A percentile compares a stretch with the other conserved stretches of the same genome.
phyloP scores from a whole-genome alignment of 2,797 vertebrate genomes.

The Labroides dimidiatus region DNA sequence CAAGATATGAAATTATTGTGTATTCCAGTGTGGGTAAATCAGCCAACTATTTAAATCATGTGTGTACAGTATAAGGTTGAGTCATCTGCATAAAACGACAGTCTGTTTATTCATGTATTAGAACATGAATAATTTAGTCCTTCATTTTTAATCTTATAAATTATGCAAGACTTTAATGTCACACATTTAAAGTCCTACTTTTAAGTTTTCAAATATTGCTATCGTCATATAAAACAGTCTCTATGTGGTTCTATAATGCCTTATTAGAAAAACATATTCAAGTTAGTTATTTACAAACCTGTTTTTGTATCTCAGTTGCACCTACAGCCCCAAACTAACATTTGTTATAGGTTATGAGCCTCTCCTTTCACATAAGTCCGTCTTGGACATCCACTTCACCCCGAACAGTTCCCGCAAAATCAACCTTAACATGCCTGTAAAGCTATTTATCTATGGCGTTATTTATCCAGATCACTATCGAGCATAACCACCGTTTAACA shows the following conservation, averaged over 20 bases:
- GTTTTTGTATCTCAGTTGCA: neutral
- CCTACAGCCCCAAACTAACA: constrained; percentile 5
- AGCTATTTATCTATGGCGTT: no score
- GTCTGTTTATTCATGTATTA: constrained; percentile 35
- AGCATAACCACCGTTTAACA: no score
- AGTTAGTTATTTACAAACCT: neutral
- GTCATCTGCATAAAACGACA: constrained; percentile 16
- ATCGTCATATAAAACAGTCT: constrained; percentile 16
- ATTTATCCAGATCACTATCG: no score
- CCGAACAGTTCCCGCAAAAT: no score
- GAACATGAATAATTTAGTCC: constrained; percentile 42
- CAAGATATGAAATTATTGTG: constrained; percentile 8
- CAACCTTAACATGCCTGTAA: no score
- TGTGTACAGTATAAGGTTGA: constrained; percentile 6
- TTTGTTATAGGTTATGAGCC: constrained; percentile 25
- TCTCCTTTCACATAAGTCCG: no score
- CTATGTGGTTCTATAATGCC: neutral
- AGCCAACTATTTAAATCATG: constrained; percentile 32
- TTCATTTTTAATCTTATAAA: constrained; percentile 21
- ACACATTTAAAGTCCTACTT: constrained; percentile 15
- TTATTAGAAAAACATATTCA: neutral
- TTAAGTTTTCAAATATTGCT: constrained; percentile 13
- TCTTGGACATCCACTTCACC: no score
- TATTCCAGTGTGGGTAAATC: constrained; percentile 15
- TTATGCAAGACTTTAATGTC: constrained; percentile 40